phyloP scores from a whole-genome alignment of 2,888 invertebrate species.

The Lycaena phlaeas region DNA sequence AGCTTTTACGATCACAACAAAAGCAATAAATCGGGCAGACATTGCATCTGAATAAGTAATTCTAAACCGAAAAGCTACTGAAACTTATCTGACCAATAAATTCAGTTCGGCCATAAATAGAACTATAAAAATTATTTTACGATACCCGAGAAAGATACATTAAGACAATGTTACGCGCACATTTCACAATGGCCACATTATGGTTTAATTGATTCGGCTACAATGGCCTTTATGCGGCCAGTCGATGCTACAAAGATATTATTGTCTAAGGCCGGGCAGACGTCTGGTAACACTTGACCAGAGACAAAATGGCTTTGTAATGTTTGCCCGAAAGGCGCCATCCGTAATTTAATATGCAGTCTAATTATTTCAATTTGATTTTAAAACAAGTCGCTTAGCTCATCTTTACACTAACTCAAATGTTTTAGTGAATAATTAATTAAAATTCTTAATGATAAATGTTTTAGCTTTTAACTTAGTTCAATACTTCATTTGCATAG shows the following conservation, averaged over 20 bases:
- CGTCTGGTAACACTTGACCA: conserved; percentile 70
- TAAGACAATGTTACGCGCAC: conserved; percentile 64
- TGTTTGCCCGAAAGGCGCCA: conserved; percentile 61
- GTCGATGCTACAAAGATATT: conserved; percentile 56
- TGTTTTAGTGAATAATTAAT: too few species aligned
- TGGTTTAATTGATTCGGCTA: conserved; percentile 66
- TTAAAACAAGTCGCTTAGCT: conserved; percentile 22
- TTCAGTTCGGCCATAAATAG: conserved; percentile 59
- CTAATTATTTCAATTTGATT: conserved; percentile 35
- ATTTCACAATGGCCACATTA: conserved; percentile 67
- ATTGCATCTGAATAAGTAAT: conserved; percentile 36
- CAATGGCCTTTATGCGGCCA: conserved; percentile 58
- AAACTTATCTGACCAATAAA: conserved; percentile 65
- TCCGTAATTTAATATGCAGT: conserved; percentile 54
- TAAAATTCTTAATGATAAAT: too few species aligned
- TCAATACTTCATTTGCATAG: too few species aligned
- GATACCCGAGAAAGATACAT: conserved; percentile 62
- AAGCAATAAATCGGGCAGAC: conserved; percentile 34
- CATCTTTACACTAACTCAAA: conserved; percentile 20
- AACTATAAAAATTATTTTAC: conserved; percentile 67
- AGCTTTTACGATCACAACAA: conserved; percentile 32
- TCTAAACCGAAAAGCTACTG: conserved; percentile 52
- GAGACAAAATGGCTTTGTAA: conserved; percentile 71
- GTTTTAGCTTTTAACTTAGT: too few species aligned
- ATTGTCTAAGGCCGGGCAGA: conserved; percentile 63